Evolutionary conservation across 2,113 vertebrate species (phyloP), one percentile per base, ranked within the genome.

Genomic region (Nothobranchius furzeri): DNA sequence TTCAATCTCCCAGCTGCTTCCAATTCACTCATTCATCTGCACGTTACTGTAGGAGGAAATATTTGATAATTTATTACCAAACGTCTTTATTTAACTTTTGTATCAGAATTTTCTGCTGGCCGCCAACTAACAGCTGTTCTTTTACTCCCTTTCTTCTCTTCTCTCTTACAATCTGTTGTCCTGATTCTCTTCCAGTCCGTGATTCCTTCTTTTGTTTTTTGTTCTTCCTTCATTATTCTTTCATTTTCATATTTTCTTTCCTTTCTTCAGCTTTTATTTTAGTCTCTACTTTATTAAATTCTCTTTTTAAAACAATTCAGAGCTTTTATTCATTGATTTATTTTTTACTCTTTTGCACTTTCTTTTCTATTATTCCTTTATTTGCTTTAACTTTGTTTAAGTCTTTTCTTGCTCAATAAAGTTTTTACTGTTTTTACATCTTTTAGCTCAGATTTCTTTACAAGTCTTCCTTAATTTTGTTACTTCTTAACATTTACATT

Each of bases 1-100:
- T 65, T 57, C 75, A 77, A 60, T 49, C 53, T 50, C 71, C 69
- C 86, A 88, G 85, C 85, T 88, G 87, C 85, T 85, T 87, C 78
- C 71, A 81, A 85, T 82, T 85, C 83, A 68, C 59, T 30, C 37
- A 2, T 17, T 75, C 68, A 35, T 11, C 6, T 66, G 60, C 53
- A 72, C 47, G 46, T 70, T 70, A 62, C 11, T 73, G 67, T 47
- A 6, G 20, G 13, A 54, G 42, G 17, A 62, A 43, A 63, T n/a
- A 4, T 74, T 62, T 55, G 40, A 15, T 61, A 57, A 50, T 48
- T 61, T 17, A 30, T 53, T 55, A 58, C 37, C 17, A 64, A 15
- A 53, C 64, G 43, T 64, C 42, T 70, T 50, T 20, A 6, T n/a
- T 51, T 37, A 45, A 14, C 2, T 55, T 60, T 55, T 73, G 1